These are phyloP conservation scores for Caenorhabditis macrosperma DNA, from an alignment of 2,888 invertebrate species.

Conservation along the genomic window DNA sequence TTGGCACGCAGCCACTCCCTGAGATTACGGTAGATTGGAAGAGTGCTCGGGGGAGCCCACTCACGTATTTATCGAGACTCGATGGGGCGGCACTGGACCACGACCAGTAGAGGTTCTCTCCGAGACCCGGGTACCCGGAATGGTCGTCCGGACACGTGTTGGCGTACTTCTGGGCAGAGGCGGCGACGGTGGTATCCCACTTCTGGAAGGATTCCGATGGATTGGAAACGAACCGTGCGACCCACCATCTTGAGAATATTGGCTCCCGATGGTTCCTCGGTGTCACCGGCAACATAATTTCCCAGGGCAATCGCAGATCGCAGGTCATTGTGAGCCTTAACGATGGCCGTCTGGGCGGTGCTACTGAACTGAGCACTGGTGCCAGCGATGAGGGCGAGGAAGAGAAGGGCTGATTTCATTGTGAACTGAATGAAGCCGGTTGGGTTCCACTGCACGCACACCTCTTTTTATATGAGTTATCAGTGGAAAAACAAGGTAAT, in stretches of 20 bases:
- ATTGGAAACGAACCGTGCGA: background rate
- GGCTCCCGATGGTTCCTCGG: conserved; percentile 20
- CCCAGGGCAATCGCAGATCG: conserved; percentile 40
- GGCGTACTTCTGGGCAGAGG: conserved; percentile 42
- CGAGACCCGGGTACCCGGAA: conserved; percentile 33
- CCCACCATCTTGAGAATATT: conserved; percentile 44
- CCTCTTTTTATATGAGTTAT: background rate
- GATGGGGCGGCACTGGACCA: conserved; percentile 12
- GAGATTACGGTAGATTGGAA: background rate
- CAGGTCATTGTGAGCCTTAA: conserved; percentile 35
- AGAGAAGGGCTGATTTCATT: conserved; percentile 6
- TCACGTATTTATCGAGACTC: conserved; percentile 26
- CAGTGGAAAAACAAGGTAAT: background rate
- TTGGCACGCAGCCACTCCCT: conserved; percentile 21
- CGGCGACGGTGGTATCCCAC: conserved; percentile 35
- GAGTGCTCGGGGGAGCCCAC: background rate
- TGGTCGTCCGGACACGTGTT: conserved; percentile 39
- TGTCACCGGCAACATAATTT: conserved; percentile 24
- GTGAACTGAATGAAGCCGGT: no score
- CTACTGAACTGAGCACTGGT: conserved; percentile 29
- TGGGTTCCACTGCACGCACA: background rate
- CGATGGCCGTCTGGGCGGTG: conserved; percentile 34
- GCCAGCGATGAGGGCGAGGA: conserved; percentile 2
- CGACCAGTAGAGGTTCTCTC: conserved; percentile 48
- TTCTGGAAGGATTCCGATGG: background rate